Evolutionary conservation across 2,888 invertebrate species (phyloP), one percentile per base, ranked within the genome.

Genomic region (Alsophila aescularia): DNA sequence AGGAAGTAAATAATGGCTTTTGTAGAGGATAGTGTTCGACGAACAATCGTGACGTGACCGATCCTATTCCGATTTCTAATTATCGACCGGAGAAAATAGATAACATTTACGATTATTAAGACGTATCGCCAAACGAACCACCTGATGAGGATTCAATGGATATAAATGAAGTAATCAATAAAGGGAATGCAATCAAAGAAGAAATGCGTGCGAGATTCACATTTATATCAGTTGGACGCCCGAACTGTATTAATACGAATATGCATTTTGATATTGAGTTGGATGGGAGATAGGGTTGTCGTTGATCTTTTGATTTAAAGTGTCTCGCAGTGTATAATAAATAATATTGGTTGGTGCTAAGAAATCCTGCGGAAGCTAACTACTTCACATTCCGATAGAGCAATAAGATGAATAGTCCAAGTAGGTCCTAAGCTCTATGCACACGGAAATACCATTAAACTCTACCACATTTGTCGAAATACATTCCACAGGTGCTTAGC

Each of bases 51-150:
- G 77, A 75, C 73, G 71, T 75, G 80, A 74, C 74, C 70, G 65
- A 77, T 71, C 69, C 74, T 76, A 79, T 79, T 80, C 72, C 66
- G 72, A 74, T 74, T 77, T 79, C 74, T 80, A 82, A 83, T 83
- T 81, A 80, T 76, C 67, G 74, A 74, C 67, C 67, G 62, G 69
- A 74, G 75, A 70, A 77, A 79, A 77, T 73, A 70, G 70, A 59
- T 62, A 70, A 62, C 65, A 69, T 76, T 72, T 69, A 73, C 47
- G 60, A 69, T 65, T 58, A 70, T 72, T 58, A 69, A 68, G 68
- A 77, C 64, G 62, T 62, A 79, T 69, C 66, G 68, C 44, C 59
- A 53, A 58, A 70, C 65, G 70, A 71, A 64, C 62, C 54, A 60
- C 41, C 50, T 52, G 44, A 47, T 56, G 54, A 58, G 58, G 42